phyloP scores from a whole-genome alignment of 2,113 vertebrate species.

The Lepus americanus region DNA sequence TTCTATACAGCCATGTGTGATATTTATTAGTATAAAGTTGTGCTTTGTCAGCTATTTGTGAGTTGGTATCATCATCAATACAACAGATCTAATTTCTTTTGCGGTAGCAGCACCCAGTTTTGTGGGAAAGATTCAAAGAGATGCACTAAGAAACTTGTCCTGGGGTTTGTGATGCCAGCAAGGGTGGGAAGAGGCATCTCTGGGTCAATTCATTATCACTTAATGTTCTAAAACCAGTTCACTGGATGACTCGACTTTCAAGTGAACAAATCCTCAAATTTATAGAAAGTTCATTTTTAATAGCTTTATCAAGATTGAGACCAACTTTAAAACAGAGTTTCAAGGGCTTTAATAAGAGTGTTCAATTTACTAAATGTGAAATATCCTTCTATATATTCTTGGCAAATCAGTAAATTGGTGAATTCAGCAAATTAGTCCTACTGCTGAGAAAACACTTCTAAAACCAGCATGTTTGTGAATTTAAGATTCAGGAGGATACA shows the following conservation, averaged over 20 bases:
- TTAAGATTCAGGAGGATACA: slow-evolving; percentile 11
- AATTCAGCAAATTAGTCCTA: slow-evolving; percentile 67
- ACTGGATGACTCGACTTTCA: not conserved
- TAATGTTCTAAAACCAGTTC: not conserved
- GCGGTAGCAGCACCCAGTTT: rapidly evolving
- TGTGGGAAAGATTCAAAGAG: not conserved
- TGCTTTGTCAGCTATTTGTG: not conserved
- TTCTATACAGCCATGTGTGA: rapidly evolving
- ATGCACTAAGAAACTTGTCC: not conserved
- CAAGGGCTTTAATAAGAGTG: not conserved
- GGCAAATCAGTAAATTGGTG: slow-evolving; percentile 46
- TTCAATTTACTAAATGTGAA: slow-evolving; percentile 15
- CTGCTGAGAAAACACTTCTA: slow-evolving; percentile 62
- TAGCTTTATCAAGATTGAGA: not conserved
- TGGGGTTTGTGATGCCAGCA: not conserved
- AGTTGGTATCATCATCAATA: rapidly evolving
- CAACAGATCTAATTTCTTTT: not conserved
- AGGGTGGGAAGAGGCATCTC: not conserved
- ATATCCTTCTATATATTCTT: slow-evolving; percentile 46
- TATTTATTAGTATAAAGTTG: not conserved
- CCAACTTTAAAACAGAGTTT: not conserved
- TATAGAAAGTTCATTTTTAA: not conserved
- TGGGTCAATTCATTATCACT: not conserved
- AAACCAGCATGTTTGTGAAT: slow-evolving; percentile 55
- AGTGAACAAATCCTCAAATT: not conserved